A percentile compares a stretch with the other conserved stretches of the same genome.
phyloP scores from a whole-genome alignment of 2,888 invertebrate genomes.

The Falcaria lacertinaria region DNA sequence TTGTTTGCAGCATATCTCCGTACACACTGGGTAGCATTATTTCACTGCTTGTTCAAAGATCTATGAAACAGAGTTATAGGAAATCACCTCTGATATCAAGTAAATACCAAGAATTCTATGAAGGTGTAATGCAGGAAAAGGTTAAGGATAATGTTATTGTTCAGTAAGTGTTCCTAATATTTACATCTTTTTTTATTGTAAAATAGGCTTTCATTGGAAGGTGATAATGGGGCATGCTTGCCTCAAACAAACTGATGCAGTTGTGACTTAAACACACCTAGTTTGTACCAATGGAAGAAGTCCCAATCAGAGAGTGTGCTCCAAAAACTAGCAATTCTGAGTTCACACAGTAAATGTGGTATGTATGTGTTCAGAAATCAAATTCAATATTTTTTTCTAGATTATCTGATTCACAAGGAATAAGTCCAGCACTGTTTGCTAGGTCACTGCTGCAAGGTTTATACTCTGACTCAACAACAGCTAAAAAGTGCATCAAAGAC shows the following conservation, averaged over 20 bases:
- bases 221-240: too few species aligned
- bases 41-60: constrained; percentile 81
- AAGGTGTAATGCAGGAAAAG: constrained; percentile 65
- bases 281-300: too few species aligned
- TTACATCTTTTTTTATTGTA: too few species aligned
- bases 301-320: too few species aligned
- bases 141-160: constrained; percentile 81
- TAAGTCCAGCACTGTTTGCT: constrained; percentile 66
- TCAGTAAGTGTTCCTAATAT: constrained; percentile 64
- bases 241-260: too few species aligned
- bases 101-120: constrained; percentile 77
- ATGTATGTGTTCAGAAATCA: too few species aligned
- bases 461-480: constrained; percentile 56
- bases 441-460: constrained; percentile 70
- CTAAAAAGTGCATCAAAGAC: constrained; percentile 82
- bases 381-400: constrained; percentile 27
- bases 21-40: constrained; percentile 85
- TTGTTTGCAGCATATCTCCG: constrained; percentile 76
- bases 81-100: constrained; percentile 79
- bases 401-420: constrained; percentile 62
- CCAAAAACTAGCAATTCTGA: too few species aligned
- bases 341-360: not conserved
- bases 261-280: too few species aligned
- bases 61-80: constrained; percentile 81
- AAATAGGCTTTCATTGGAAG: too few species aligned